phyloP scores from a whole-genome alignment of 2,888 invertebrate genomes.

The Tenodera sinensis region DNA sequence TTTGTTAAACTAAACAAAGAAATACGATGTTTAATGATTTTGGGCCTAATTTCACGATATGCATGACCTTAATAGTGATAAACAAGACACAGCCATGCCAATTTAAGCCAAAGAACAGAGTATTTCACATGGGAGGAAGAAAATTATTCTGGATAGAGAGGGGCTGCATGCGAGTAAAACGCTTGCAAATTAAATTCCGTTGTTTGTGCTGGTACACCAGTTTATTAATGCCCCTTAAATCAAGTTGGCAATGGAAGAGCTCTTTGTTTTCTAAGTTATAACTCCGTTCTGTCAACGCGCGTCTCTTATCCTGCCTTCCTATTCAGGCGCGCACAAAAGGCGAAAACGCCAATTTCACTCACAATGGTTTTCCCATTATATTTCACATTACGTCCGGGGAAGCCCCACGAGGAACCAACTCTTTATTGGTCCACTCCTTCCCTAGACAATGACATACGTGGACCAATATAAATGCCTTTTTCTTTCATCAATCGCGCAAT shows the following conservation, averaged over 20 bases:
- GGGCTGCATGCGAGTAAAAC: not conserved
- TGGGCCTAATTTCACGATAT: too few relatives aligned
- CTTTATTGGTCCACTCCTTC: not conserved
- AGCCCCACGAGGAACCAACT: not conserved
- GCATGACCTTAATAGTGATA: too few relatives aligned
- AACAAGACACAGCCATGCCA: too few relatives aligned
- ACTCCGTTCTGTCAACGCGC: not conserved
- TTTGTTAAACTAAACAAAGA: too few relatives aligned
- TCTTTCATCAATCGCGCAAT: not conserved
- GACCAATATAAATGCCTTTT: not conserved
- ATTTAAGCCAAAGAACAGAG: too few relatives aligned
- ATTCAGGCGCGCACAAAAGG: not conserved
- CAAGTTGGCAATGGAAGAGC: not conserved
- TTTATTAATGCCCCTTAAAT: not conserved
- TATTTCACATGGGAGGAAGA: too few relatives aligned
- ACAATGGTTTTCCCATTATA: not conserved
- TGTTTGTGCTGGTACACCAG: not conserved
- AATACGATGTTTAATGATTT: too few relatives aligned
- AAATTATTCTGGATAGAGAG: not conserved
- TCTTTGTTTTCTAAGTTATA: not conserved
- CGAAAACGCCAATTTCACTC: not conserved
- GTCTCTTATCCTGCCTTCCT: not conserved
- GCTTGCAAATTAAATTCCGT: not conserved
- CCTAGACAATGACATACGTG: not conserved
- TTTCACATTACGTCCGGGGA: not conserved